Evolutionary conservation across 2,888 invertebrate species (phyloP).

Genomic region (Encarsia formosa): DNA sequence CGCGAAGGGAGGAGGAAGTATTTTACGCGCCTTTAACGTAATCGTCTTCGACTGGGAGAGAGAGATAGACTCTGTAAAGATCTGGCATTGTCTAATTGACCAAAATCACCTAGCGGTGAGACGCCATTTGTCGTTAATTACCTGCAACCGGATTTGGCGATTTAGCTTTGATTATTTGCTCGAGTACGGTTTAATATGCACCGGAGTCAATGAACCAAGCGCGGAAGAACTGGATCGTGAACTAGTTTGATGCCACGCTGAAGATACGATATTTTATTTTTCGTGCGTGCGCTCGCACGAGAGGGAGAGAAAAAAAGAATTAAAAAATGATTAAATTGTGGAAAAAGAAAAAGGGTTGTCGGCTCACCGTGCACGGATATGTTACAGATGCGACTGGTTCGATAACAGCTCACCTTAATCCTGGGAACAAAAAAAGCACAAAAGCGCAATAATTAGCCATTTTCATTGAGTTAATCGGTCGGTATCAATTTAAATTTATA

Average conservation of each 20-base stretch:
- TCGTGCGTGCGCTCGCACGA: not conserved
- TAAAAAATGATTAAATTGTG: no score
- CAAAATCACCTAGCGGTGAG: no score
- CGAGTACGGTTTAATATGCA: not conserved
- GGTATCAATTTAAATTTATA: no score
- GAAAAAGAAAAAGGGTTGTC: no score
- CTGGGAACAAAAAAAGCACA: not conserved
- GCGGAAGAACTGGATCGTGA: conserved; percentile 18
- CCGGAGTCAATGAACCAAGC: conserved; percentile 15
- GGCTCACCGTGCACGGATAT: not conserved
- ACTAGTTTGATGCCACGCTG: conserved; percentile 17
- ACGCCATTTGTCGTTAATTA: conserved; percentile 2
- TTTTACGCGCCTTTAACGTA: no score
- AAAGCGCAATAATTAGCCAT: no score
- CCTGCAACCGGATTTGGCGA: conserved; percentile 8
- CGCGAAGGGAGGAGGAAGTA: no score
- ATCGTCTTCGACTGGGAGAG: no score
- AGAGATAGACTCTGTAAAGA: no score
- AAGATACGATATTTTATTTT: conserved; percentile 5
- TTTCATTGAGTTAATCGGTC: no score
- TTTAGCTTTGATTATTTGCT: conserved; percentile 14
- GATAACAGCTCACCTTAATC: not conserved
- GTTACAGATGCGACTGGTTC: not conserved
- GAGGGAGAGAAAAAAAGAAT: not conserved
- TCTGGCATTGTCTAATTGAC: no score